A percentile compares a stretch with the other conserved stretches of the same genome.
Evolutionary conservation across 1,140 invertebrate genomes (phyloP).

Genomic region (Drosophila biarmipes): DNA sequence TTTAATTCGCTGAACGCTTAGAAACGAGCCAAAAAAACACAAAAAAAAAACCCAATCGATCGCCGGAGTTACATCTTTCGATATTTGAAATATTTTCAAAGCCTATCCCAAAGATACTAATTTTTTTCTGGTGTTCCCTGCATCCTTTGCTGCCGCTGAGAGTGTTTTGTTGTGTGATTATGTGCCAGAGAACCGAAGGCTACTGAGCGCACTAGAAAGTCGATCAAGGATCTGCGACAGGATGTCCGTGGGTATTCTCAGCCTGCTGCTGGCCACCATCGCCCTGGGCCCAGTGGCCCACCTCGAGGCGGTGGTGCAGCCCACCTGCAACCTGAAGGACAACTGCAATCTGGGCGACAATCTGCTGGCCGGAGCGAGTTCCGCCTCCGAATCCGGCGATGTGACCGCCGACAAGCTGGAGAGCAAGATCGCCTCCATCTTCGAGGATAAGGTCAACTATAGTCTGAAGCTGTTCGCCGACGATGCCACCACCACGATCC

Average conservation of each 20-base stretch:
- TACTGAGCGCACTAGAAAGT: background rate
- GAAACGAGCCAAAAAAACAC: background rate
- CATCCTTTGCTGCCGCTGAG: background rate
- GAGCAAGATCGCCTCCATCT: conserved; percentile 76
- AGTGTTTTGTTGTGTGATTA: conserved; percentile 19
- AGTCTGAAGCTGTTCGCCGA: conserved; percentile 77
- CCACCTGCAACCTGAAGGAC: conserved; percentile 76
- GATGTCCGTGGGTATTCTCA: conserved; percentile 18
- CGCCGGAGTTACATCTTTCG: background rate
- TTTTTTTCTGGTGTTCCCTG: conserved; percentile 12
- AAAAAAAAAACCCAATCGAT: too few relatives aligned
- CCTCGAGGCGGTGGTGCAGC: conserved; percentile 45
- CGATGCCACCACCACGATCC: conserved; percentile 58
- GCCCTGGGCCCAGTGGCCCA: conserved; percentile 22
- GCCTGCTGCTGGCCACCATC: conserved; percentile 1
- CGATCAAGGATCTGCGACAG: background rate
- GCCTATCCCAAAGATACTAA: background rate
- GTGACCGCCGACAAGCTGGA: conserved; percentile 63
- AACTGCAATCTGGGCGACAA: conserved; percentile 79
- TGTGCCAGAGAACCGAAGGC: conserved; percentile 19
- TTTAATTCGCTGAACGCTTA: conserved; percentile 60
- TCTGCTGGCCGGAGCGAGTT: conserved; percentile 34
- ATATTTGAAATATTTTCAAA: conserved; percentile 1
- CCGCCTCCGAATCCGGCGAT: conserved; percentile 35
- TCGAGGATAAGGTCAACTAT: conserved; percentile 83